Percentiles rank a stretch among this genome's conserved stretches.
Evolutionary conservation across 2,113 vertebrate species (phyloP).

Genomic region (Silurus meridionalis): DNA sequence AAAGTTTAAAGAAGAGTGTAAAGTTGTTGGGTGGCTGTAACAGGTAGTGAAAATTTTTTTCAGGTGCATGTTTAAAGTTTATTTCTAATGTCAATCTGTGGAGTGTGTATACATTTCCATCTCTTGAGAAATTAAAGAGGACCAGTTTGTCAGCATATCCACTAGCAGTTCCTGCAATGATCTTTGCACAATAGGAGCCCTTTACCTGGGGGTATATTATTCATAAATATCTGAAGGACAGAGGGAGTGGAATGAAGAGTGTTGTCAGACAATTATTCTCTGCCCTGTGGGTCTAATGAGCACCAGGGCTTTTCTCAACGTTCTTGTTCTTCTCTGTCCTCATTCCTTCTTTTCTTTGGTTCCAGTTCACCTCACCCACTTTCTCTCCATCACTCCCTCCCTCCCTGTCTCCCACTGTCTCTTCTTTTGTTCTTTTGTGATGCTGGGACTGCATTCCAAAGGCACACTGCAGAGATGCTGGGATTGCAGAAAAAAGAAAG

Average conservation of each 20-base stretch:
- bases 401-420: conserved; percentile 27
- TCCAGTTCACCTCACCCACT: conserved; percentile 42
- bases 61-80: not conserved
- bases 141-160: not conserved
- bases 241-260: not conserved
- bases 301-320: not conserved
- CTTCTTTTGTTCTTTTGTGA: conserved; percentile 55
- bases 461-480: conserved; percentile 15
- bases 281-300: conserved; percentile 31
- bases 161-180: not conserved
- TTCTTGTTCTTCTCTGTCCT: not conserved
- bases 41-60: not conserved
- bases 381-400: conserved; percentile 26
- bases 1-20: not conserved
- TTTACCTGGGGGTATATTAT: not conserved
- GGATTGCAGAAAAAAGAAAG: not conserved
- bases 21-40: not conserved
- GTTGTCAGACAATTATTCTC: conserved; percentile 6
- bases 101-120: not conserved
- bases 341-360: conserved; percentile 32
- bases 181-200: not conserved
- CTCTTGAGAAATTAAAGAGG: not conserved
- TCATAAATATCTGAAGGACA: conserved; percentile 16
- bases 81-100: not conserved
- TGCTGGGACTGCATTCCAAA: conserved; percentile 40